Percentiles rank a stretch among this genome's conserved stretches.
These are phyloP conservation scores for Notarius lentiginosus DNA, from an alignment of 2,113 vertebrate genomes.

Conservation along the genomic window DNA sequence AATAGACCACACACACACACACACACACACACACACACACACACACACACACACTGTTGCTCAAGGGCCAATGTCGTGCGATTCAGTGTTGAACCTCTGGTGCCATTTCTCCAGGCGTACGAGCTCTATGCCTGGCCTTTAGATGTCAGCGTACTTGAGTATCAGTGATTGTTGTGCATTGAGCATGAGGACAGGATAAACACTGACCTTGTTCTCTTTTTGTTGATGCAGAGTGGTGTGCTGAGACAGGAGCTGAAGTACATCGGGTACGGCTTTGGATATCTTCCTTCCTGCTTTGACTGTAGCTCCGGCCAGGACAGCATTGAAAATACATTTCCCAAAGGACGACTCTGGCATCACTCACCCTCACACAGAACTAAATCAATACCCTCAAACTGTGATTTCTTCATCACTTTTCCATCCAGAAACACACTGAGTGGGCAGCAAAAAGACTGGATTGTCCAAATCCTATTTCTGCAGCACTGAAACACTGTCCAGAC, in stretches of 20 bases:
- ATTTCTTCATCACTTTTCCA: slow-evolving; percentile 62
- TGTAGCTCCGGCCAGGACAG: slow-evolving; percentile 47
- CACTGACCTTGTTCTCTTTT: slow-evolving; percentile 53
- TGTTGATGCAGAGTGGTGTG: slow-evolving; percentile 34
- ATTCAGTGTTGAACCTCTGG: slow-evolving; percentile 14
- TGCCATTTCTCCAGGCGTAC: not conserved
- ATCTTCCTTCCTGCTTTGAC: slow-evolving; percentile 28
- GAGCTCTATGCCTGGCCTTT: not conserved
- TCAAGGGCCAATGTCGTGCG: slow-evolving; percentile 19
- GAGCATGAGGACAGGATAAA: slow-evolving; percentile 34
- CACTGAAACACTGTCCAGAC: not conserved
- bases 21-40: not conserved
- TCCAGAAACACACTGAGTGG: slow-evolving; percentile 45
- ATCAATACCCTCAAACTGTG: slow-evolving; percentile 58
- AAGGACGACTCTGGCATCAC: slow-evolving; percentile 40
- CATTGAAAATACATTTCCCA: slow-evolving; percentile 62
- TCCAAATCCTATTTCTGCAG: slow-evolving; percentile 52
- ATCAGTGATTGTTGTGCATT: slow-evolving; percentile 13
- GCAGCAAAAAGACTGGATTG: slow-evolving; percentile 49
- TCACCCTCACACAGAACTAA: slow-evolving; percentile 48
- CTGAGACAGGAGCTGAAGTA: slow-evolving; percentile 13
- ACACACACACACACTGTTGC: not conserved
- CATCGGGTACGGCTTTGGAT: slow-evolving; percentile 34
- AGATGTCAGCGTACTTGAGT: not conserved
- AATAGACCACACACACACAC: slow-evolving; percentile 32